Percentiles rank a stretch among this genome's conserved stretches.
Evolutionary conservation across 1,140 invertebrate species (phyloP).

Genomic region (Dreissena polymorpha): DNA sequence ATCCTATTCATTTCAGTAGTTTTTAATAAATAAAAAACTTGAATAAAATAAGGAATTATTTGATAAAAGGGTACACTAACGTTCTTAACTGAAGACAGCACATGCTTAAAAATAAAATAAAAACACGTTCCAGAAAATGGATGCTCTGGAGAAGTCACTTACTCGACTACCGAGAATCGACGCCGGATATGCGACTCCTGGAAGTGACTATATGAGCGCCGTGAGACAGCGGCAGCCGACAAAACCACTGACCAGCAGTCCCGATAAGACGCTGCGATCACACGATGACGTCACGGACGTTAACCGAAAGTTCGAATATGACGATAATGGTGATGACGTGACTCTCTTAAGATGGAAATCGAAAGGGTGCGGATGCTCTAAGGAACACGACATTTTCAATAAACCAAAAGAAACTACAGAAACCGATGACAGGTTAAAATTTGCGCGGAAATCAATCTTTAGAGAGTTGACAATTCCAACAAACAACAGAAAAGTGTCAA

Average conservation of each 20-base stretch:
- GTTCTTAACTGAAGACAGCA: no score
- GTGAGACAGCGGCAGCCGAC: neutral
- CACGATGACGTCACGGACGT: neutral
- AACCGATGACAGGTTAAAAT: neutral
- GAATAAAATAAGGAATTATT: no score
- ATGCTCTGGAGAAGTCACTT: no score
- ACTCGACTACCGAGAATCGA: slow-evolving; percentile 13
- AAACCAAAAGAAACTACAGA: neutral
- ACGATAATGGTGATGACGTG: neutral
- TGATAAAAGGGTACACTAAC: no score
- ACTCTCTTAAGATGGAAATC: neutral
- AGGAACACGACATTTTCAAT: neutral
- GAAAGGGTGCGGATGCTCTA: neutral
- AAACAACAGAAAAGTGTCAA: neutral
- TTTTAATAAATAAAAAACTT: no score
- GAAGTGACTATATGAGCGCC: slow-evolving; percentile 36
- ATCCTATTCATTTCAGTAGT: no score
- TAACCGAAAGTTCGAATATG: neutral
- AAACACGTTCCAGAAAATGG: no score
- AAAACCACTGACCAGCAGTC: neutral
- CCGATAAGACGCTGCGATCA: neutral
- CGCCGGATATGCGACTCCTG: slow-evolving; percentile 30
- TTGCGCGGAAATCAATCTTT: neutral
- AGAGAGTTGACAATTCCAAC: neutral
- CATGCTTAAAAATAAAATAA: no score